Percentiles rank a stretch among this genome's conserved stretches.
Conservation (phyloP, 2,797 vertebrate species). For the Sarcophilus harrisii region DNA sequence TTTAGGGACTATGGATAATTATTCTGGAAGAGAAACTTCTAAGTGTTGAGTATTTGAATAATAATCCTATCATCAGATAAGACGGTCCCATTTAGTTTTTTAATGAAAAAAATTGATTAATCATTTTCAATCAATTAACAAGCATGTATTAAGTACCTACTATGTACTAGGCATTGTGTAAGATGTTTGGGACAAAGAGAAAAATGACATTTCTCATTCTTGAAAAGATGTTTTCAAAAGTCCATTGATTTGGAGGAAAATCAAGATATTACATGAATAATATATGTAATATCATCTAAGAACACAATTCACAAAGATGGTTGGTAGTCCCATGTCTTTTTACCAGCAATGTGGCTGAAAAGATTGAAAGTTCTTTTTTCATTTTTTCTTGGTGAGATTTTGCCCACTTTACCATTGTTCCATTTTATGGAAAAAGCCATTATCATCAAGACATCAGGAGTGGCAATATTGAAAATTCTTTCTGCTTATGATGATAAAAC, state of each 20-base stretch:
- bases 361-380: not conserved
- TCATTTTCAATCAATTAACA: accelerated
- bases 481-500: not conserved
- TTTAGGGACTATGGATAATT: not conserved
- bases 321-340: no score
- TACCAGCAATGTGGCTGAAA: accelerated
- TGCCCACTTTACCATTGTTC: no score
- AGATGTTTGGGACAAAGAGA: not conserved
- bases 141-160: not conserved
- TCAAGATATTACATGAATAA: not conserved
- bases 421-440: not conserved
- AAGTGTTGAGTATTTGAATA: not conserved
- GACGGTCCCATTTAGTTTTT: not conserved
- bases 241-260: not conserved
- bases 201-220: not conserved
- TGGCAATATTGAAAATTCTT: not conserved
- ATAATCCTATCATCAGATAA: accelerated
- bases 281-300: not conserved
- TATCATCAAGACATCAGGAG: not conserved
- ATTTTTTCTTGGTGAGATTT: not conserved
- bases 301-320: not conserved
- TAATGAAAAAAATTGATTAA: conserved; percentile 3
- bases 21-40: not conserved
- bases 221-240: conserved; percentile 7
- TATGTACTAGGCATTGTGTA: not conserved